Base-by-base conservation (phyloP, 2,888 invertebrate species). In the Pandemis corylana region DNA sequence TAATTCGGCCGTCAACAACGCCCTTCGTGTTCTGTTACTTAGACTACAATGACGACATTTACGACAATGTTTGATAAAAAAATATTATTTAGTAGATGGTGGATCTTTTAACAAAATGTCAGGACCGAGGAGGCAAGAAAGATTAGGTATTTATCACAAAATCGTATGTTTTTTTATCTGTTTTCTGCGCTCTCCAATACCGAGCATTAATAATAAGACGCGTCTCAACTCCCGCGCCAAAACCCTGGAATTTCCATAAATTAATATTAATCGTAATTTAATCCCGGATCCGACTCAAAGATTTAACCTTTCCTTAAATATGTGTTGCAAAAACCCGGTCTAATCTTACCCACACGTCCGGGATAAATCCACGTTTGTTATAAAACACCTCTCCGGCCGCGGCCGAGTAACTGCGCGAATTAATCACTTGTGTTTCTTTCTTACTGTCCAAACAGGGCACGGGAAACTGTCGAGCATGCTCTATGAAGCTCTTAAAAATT, bases 371-470 rank as follows among this genome's bases (percentile, higher is more conserved):
- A 12, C 46, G 44, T 41, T 65, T 74, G 74, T 36, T 36, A 75
- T 75, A 75, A 75, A 75, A 75, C 74, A 70, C 70, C 66, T 74
- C 62, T 61, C 67, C 42, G 72, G 56, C 72, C 36, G 66, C 44
- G 66, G 65, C 44, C 72, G 72, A 72, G 72, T 62, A 72, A 66
- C 70, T 75, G 74, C 3, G 70, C 10, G 66, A 62, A 75, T 75
- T 75, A 75, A 75, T 75, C 74, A 70, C 66, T 70, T 65, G 74
- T 66, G 74, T 66, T 75, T 75, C 70, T 70, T 75, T 70, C 70
- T 66, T 62, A 10, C 28, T 28, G 13, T 42, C 13, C 9, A 13
- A 59, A 62, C 15, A 75, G 61, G 36, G 61, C 7, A 0, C 0
- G 13, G 12, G 5, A 28, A 12, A 2, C 5, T 12, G 12, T 15